Evolutionary conservation across 2,113 vertebrate genomes (phyloP).

Genomic region (Oriolus oriolus): DNA sequence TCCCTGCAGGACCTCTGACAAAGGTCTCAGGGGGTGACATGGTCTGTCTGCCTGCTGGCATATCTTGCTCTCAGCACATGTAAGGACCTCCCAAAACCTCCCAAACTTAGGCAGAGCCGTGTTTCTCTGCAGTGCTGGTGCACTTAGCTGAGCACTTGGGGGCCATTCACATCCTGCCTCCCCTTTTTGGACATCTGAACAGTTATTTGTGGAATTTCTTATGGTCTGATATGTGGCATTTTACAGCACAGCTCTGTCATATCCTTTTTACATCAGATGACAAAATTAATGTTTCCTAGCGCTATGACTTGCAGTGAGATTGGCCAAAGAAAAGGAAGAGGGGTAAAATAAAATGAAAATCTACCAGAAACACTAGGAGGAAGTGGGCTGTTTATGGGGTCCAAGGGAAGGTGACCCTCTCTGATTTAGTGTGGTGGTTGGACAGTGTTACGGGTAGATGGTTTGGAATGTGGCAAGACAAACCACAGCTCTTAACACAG

Average conservation of each 20-base stretch:
- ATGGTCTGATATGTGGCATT: neutral
- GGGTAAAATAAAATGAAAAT: neutral
- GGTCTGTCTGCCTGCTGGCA: neutral
- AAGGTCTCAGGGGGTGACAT: neutral
- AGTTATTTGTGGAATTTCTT: constrained; percentile 14
- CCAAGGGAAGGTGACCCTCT: neutral
- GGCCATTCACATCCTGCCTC: neutral
- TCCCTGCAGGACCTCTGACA: neutral
- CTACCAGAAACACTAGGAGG: neutral
- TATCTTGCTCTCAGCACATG: neutral
- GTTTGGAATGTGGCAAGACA: neutral
- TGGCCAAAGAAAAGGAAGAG: neutral
- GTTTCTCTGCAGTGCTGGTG: neutral
- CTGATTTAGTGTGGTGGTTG: neutral
- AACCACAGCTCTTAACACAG: neutral
- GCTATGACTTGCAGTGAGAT: neutral
- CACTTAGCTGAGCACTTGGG: neutral
- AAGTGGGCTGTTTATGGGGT: neutral
- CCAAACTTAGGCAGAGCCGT: fast-evolving
- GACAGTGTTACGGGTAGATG: neutral
- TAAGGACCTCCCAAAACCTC: neutral
- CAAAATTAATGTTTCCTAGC: neutral
- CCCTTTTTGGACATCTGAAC: neutral
- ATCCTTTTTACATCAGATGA: neutral
- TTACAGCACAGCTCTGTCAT: neutral